phyloP scores from a whole-genome alignment of 2,888 invertebrate species.

The Lasioglossum marginatum region DNA sequence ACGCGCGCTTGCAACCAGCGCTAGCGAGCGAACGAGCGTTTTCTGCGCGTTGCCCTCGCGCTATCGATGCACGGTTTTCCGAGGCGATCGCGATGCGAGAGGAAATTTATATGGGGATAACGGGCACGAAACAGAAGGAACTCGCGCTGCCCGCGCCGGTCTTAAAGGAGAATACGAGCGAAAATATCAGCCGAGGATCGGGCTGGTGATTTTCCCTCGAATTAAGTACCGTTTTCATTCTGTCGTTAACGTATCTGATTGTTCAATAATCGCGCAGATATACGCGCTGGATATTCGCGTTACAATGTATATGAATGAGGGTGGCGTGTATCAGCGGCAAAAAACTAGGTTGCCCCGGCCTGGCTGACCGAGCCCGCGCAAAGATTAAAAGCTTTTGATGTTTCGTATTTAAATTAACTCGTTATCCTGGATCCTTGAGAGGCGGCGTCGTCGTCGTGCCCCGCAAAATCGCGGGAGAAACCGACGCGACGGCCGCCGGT shows the following conservation, averaged over 20 bases:
- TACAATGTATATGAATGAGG: conserved; percentile 71
- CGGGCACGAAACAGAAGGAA: conserved; percentile 34
- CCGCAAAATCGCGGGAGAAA: conserved; percentile 49
- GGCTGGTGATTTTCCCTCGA: conserved; percentile 29
- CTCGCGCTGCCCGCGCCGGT: background rate
- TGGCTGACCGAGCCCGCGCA: conserved; percentile 59
- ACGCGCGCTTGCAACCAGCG: background rate
- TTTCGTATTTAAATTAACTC: conserved; percentile 74
- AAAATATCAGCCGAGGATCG: conserved; percentile 34
- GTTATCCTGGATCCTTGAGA: conserved; percentile 70
- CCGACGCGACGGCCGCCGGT: background rate
- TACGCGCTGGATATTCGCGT: conserved; percentile 63
- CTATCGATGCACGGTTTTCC: conserved; percentile 23
- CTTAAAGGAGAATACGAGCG: conserved; percentile 7
- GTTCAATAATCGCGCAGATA: conserved; percentile 70
- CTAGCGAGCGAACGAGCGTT: background rate
- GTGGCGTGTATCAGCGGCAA: conserved; percentile 68
- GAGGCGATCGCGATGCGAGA: conserved; percentile 30
- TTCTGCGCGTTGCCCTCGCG: background rate
- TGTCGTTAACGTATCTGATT: conserved; percentile 70
- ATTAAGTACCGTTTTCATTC: conserved; percentile 55
- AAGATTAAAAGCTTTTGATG: conserved; percentile 74
- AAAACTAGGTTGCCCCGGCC: conserved; percentile 65
- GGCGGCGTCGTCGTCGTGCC: background rate
- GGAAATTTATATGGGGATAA: conserved; percentile 38